Percentiles rank a stretch among this genome's conserved stretches.
Evolutionary conservation across 2,888 invertebrate species (phyloP).

Genomic region (Electrophaes corylata): DNA sequence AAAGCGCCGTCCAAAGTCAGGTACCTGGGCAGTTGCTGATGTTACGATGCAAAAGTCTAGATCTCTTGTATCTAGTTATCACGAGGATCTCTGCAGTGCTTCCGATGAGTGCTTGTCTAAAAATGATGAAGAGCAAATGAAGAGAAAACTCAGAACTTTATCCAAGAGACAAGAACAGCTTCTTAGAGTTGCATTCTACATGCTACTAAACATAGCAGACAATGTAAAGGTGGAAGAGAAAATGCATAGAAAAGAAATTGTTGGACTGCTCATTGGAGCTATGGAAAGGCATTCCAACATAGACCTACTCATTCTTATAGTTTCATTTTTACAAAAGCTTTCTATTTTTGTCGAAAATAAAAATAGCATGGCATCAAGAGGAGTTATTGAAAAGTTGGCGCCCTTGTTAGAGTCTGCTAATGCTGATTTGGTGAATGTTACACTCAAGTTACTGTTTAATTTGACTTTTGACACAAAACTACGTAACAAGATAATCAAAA

Average conservation of each 20-base stretch:
- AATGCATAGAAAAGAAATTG: slow-evolving; percentile 97
- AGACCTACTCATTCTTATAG: slow-evolving; percentile 94
- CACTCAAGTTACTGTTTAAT: slow-evolving; percentile 95
- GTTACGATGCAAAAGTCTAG: slow-evolving; percentile 83
- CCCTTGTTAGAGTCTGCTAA: slow-evolving; percentile 88
- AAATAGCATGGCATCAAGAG: slow-evolving; percentile 93
- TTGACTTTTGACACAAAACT: slow-evolving; percentile 96
- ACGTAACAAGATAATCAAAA: slow-evolving; percentile 94
- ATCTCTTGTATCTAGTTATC: slow-evolving; percentile 87
- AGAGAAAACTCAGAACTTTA: slow-evolving; percentile 90
- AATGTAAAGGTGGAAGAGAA: slow-evolving; percentile 98
- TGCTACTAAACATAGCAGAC: slow-evolving; percentile 97
- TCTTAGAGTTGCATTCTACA: slow-evolving; percentile 94
- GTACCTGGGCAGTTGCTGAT: slow-evolving; percentile 87
- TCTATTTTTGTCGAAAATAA: slow-evolving; percentile 98
- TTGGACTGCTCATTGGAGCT: slow-evolving; percentile 93
- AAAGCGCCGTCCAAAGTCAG: slow-evolving; percentile 90
- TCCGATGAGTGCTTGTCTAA: slow-evolving; percentile 76
- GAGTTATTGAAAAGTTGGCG: slow-evolving; percentile 93
- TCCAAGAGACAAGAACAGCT: slow-evolving; percentile 97
- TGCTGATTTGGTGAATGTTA: slow-evolving; percentile 91
- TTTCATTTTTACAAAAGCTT: slow-evolving; percentile 97
- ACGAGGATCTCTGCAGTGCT: slow-evolving; percentile 85
- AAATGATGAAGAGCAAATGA: slow-evolving; percentile 90
- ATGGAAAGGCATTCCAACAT: slow-evolving; percentile 94